Evolutionary conservation across 2,797 vertebrate species (phyloP), one percentile per base, ranked within the genome.

Genomic region (Lutjanus argentimaculatus): DNA sequence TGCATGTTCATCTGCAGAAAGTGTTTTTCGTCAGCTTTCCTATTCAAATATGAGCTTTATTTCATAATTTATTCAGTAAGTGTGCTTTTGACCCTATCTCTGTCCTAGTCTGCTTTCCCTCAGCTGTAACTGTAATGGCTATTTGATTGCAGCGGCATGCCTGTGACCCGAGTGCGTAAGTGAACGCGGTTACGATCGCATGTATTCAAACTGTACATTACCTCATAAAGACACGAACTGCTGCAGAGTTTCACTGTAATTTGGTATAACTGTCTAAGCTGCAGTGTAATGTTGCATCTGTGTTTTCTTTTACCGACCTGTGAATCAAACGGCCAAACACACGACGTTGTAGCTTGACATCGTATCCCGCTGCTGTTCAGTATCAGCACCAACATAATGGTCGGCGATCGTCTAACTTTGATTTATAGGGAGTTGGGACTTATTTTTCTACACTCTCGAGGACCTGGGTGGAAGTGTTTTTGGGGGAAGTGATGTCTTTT

Each of bases 171-270:
- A 71, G 63, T 51, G 76, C 77, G 65, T 65, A 61, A 65, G 61
- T 46, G 19, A 64, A 40, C 30, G 30, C 30, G 30, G 82, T 68
- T 72, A 64, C 9, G 30, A 62, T 72, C 22, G 45, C 85, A 84
- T 75, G 86, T 57, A 57, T 66, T 75, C 48, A 64, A 87, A 84
- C 82, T 74, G 85, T 87, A 84, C 88, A 62, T 92, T 77, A 87
- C 86, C 85, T 90, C 87, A 91, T 80, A 73, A 85, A 79, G 84
- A 70, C 80, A 67, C 15, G 16, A 65, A 21, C 77, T 43, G 1
- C 90, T 89, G 89, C 85, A 25, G 71, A 88, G 77, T 46, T 74
- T 88, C 84, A 77, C 12, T 45, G 79, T 90, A 90, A 92, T 91
- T 82, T 83, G 77, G 30, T 6, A 65, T 87, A 90, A 89, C 88